Evolutionary conservation across 2,888 invertebrate species (phyloP).

Genomic region (Eupelmus urozonus): DNA sequence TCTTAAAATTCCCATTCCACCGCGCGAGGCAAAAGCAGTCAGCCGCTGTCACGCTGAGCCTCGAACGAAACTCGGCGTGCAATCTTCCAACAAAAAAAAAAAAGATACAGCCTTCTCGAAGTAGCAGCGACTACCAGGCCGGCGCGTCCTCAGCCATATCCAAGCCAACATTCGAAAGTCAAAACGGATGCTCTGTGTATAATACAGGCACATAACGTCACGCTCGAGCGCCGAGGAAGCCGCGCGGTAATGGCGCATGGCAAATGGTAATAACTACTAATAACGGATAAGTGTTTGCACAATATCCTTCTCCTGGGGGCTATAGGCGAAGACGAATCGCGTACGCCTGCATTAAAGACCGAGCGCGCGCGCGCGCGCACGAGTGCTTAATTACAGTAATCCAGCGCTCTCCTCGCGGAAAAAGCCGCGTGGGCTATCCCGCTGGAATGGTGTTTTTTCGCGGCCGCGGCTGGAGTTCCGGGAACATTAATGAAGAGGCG

Average conservation of each 20-base stretch:
- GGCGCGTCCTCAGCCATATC: not conserved
- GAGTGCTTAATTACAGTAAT: constrained; percentile 57
- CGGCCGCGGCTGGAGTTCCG: constrained; percentile 33
- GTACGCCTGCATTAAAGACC: constrained; percentile 31
- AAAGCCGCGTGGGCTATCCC: not conserved
- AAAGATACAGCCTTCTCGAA: constrained; percentile 3
- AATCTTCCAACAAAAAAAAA: constrained; percentile 30
- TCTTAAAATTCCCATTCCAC: not conserved
- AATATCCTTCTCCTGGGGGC: constrained; percentile 50
- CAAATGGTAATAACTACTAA: constrained; percentile 60
- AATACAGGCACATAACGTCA: constrained; percentile 33
- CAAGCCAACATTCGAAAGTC: constrained; percentile 47
- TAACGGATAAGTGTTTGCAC: constrained; percentile 60
- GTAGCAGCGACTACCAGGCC: not conserved
- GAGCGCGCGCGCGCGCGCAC: constrained; percentile 15
- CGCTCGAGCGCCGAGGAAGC: constrained; percentile 49
- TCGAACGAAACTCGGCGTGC: constrained; percentile 37
- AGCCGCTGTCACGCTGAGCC: constrained; percentile 30
- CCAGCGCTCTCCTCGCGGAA: not conserved
- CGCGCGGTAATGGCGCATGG: constrained; percentile 54
- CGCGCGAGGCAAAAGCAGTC: not conserved
- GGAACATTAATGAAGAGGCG: constrained; percentile 24
- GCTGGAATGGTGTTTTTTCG: constrained; percentile 29
- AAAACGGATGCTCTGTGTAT: constrained; percentile 32
- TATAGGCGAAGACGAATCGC: too few relatives aligned